These are phyloP conservation scores for Macquaria ambigua DNA, from an alignment of 2,113 vertebrate species.

Conservation along the genomic window DNA sequence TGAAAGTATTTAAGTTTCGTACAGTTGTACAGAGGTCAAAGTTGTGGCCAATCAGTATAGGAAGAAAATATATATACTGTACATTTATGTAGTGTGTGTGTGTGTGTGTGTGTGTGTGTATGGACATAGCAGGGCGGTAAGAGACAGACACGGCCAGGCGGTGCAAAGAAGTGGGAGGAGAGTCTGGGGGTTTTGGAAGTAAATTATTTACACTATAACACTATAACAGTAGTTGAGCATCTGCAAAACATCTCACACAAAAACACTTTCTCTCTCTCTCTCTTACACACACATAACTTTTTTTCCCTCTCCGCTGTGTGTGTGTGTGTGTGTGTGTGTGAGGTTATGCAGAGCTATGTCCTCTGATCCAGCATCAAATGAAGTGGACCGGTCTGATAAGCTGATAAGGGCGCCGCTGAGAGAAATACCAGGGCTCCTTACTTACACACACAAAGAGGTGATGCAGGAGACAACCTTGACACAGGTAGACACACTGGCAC, in stretches of 20 bases:
- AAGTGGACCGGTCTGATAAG: conserved; percentile 65
- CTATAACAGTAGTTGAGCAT: not conserved
- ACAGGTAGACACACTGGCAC: conserved; percentile 40
- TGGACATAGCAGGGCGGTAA: not conserved
- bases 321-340: conserved; percentile 15
- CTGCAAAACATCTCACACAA: conserved; percentile 25
- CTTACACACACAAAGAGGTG: conserved; percentile 16
- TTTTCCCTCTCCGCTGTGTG: not conserved
- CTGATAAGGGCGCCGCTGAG: conserved; percentile 53
- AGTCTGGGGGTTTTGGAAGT: conserved; percentile 4
- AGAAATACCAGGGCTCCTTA: conserved; percentile 58
- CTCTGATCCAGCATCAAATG: conserved; percentile 59
- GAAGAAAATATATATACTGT: not conserved
- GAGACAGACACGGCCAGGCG: conserved; percentile 32
- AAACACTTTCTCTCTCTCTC: conserved; percentile 3
- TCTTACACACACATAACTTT: not conserved
- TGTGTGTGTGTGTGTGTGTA: not conserved
- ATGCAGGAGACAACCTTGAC: conserved; percentile 12
- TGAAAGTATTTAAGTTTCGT: conserved; percentile 1
- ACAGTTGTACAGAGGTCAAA: not conserved
- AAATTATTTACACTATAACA: conserved; percentile 30
- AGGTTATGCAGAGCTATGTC: conserved; percentile 40
- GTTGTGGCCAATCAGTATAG: not conserved
- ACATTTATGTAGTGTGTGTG: not conserved
- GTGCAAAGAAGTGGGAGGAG: conserved; percentile 7